Base-by-base conservation (phyloP, 2,888 invertebrate species). In the Alloplasta piceator region DNA sequence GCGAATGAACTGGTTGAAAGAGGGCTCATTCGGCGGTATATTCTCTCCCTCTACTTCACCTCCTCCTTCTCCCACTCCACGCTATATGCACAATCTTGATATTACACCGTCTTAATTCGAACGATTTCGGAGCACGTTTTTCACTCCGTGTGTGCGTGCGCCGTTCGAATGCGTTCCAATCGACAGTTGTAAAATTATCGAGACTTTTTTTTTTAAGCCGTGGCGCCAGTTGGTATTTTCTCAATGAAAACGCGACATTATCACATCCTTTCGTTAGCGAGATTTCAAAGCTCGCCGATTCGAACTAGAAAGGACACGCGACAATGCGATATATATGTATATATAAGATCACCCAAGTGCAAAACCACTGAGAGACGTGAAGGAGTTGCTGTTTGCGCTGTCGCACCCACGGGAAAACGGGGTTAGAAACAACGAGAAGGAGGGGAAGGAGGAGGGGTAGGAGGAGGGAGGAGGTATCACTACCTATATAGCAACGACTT, bases 401-500 rank as follows among this genome's bases (percentile, higher is more conserved):
- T 52, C 61, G 43, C 61, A 64, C 67, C 48, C 63, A 50, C 16
- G 58, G 71, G 16, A 68, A 80, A 71, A 39, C 56, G 41, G 46
- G 14, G 64, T 66, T 71, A 63, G 78, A 26, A 52, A 7, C 14
- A 52, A 4, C 43, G 43, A n/a, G 52, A n/a, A 12, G 16, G 87
- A 89, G 87, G 87, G 85, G 84, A 86, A 84, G 87, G 87, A 61
- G 63, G 46, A 46, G 48, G 10, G 48, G 9, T 10, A 48, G 52
- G n/a, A 14, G 4, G 14, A 66, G 71, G 78, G 78, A 78, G 78
- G 75, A 75, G 6, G 55, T 52, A 67, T 74, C 26, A 74, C 73
- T 78, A 82, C 89, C 89, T 88, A 87, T 90, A 90, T 90, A 89
- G 88, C 87, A 86, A 87, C 87, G 90, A 91, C 90, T 92, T 89